Conservation (phyloP, 2,888 invertebrate species). For the Steinernema scapterisci region DNA sequence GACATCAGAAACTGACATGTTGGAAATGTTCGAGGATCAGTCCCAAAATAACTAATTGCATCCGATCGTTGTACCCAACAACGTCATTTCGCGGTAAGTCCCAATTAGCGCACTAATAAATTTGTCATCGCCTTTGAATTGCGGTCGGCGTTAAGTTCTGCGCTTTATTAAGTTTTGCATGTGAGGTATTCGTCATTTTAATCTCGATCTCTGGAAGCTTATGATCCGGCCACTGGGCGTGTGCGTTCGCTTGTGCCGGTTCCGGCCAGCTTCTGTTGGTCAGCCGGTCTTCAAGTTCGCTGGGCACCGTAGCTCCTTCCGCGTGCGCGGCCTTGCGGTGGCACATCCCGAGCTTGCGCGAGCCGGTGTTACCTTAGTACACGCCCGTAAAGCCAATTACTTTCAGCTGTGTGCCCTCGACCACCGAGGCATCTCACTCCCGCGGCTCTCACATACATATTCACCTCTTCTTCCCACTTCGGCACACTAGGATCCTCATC, state of each 20-base stretch:
- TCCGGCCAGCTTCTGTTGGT: too few species aligned
- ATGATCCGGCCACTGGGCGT: too few species aligned
- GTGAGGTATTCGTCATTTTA: too few species aligned
- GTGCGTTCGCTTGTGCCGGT: too few species aligned
- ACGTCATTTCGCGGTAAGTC: neutral
- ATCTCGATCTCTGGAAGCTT: too few species aligned
- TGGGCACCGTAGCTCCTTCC: neutral
- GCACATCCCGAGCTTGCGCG: neutral
- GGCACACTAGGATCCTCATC: neutral
- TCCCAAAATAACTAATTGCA: too few species aligned
- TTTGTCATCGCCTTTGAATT: neutral
- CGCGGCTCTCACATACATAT: neutral
- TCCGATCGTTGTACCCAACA: neutral
- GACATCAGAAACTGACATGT: too few species aligned
- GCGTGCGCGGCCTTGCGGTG: neutral
- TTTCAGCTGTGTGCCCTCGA: conserved; percentile 24
- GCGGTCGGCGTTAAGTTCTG: too few species aligned
- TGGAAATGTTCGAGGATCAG: too few species aligned
- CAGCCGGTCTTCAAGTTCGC: too few species aligned
- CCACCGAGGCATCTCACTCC: conserved; percentile 19
- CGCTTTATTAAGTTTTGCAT: too few species aligned
- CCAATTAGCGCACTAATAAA: neutral
- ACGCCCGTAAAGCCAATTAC: conserved; percentile 17
- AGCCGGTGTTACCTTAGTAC: neutral
- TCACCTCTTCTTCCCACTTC: neutral